These are phyloP conservation scores for Tauraco erythrolophus DNA, from an alignment of 2,113 vertebrate genomes.

Conservation along the genomic window DNA sequence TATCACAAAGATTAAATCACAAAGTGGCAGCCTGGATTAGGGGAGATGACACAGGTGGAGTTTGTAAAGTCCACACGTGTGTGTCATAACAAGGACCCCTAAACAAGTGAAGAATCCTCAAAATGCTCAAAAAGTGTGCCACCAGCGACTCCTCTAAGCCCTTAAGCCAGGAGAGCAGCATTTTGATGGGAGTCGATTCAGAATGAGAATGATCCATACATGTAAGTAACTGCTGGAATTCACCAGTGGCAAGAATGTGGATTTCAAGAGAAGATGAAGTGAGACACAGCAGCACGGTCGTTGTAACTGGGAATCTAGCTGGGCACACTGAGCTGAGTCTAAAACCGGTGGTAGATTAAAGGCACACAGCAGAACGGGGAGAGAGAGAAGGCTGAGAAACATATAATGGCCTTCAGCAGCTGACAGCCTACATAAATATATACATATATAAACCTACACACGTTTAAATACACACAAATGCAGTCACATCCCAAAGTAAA, in stretches of 20 bases:
- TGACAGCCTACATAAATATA: neutral
- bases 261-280: neutral
- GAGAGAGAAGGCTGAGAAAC: neutral
- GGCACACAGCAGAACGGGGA: neutral
- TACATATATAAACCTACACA: neutral
- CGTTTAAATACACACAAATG: neutral
- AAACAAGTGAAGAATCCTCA: neutral
- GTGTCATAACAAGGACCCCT: neutral
- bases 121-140: neutral
- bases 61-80: fast-evolving
- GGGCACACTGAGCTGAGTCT: neutral
- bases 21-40: neutral
- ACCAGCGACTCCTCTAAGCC: neutral
- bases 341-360: neutral
- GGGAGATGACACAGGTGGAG: neutral
- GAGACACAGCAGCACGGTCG: neutral
- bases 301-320: fast-evolving
- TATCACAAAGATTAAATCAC: neutral
- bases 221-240: neutral
- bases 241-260: neutral
- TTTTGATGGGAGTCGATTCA: fast-evolving
- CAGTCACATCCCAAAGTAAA: neutral
- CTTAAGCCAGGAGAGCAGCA: neutral
- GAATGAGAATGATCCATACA: neutral
- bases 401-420: fast-evolving